These are phyloP conservation scores for Villa cingulata DNA, from an alignment of 2,888 invertebrate species.

Conservation along the genomic window DNA sequence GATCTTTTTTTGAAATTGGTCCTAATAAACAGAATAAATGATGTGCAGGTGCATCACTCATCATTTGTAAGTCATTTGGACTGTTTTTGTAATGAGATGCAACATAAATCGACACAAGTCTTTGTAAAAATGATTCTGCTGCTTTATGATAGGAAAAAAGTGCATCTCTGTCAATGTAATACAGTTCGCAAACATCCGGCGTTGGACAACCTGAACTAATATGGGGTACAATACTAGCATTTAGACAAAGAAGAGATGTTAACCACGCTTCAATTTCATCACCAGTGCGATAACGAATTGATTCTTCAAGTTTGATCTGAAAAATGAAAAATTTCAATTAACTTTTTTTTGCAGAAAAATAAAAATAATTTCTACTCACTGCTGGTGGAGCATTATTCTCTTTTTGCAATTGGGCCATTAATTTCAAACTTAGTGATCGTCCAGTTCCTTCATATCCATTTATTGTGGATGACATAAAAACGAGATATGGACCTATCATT, in stretches of 20 bases:
- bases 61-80: constrained; percentile 95
- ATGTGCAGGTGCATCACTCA: constrained; percentile 98
- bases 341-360: too few species aligned
- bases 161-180: constrained; percentile 79
- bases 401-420: constrained; percentile 73
- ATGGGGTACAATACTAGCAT: constrained; percentile 55
- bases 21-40: constrained; percentile 89
- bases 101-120: constrained; percentile 85
- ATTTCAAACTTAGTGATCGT: constrained; percentile 83
- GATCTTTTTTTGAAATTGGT: constrained; percentile 60
- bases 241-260: constrained; percentile 77
- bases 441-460: constrained; percentile 99
- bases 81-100: constrained; percentile 99
- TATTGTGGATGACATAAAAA: constrained; percentile 92
- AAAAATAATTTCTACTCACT: constrained; percentile 31
- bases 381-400: constrained; percentile 46
- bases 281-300: constrained; percentile 80
- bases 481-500: constrained; percentile 79
- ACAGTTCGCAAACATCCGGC: constrained; percentile 78
- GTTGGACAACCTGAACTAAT: constrained; percentile 69
- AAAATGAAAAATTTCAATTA: constrained; percentile 8
- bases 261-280: constrained; percentile 89
- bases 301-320: constrained; percentile 74
- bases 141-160: constrained; percentile 94
- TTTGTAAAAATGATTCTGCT: constrained; percentile 81